phyloP scores from a whole-genome alignment of 1,140 invertebrate species.

The fruit fly (Drosophila melanogaster) region Release_6_plus_ISO1_MT NT_037436.4:8420001-8420500 shows the following conservation, averaged over 20 bases:
- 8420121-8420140: constrained; percentile 58
- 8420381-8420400: background rate
- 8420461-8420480: too few relatives aligned
- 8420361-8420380: background rate
- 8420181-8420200: constrained; percentile 72
- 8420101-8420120: constrained; percentile 10
- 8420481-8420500: too few relatives aligned
- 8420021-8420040: constrained; percentile 68
- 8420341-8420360: background rate
- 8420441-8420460: background rate
- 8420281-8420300: constrained; percentile 31
- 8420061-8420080: constrained; percentile 8
- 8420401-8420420: background rate
- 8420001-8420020: constrained; percentile 82
- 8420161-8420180: constrained; percentile 78
- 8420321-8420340: constrained; percentile 17
- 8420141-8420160: constrained; percentile 77
- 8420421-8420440: too few relatives aligned
- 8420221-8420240: constrained; percentile 62
- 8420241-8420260: constrained; percentile 41
- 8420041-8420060: background rate
- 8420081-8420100: background rate
- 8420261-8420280: constrained; percentile 48
- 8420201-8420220: constrained; percentile 68
- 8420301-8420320: background rate